A percentile compares a stretch with the other conserved stretches of the same genome.
These are phyloP conservation scores for Nasonia oneida DNA, from an alignment of 2,888 invertebrate species.

Conservation along the genomic window DNA sequence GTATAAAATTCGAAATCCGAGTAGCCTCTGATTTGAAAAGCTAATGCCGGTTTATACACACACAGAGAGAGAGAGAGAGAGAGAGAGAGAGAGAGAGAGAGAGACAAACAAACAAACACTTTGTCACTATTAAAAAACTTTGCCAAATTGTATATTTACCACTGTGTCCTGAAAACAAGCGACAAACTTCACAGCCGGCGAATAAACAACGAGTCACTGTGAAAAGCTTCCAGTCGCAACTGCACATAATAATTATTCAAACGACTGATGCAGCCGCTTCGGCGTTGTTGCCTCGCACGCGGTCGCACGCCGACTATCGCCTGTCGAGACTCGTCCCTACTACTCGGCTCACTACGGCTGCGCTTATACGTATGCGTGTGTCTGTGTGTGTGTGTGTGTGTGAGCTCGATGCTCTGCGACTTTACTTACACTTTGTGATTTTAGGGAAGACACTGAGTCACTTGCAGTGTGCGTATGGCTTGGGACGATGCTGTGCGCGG, in stretches of 20 bases:
- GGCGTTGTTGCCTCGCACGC: conserved; percentile 18
- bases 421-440: conserved; percentile 4
- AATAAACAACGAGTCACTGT: too few relatives aligned
- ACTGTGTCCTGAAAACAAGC: too few relatives aligned
- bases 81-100: too few relatives aligned
- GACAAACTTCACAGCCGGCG: too few relatives aligned
- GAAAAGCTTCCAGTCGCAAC: not conserved
- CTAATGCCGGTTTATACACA: not conserved
- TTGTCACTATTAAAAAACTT: not conserved
- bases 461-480: not conserved
- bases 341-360: not conserved
- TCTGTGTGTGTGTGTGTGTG: not conserved
- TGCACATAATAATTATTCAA: not conserved
- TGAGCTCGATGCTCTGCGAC: not conserved
- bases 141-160: too few relatives aligned
- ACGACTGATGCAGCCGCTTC: not conserved
- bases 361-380: not conserved
- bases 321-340: not conserved
- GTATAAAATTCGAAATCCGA: not conserved
- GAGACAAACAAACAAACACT: not conserved
- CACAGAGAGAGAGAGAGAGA: too few relatives aligned
- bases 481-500: not conserved
- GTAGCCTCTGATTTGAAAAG: not conserved
- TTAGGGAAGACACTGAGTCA: conserved; percentile 2
- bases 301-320: conserved; percentile 23